A percentile compares a stretch with the other conserved stretches of the same genome.
These are phyloP conservation scores for Ctenomys sociabilis DNA, from an alignment of 2,113 vertebrate genomes.

Conservation along the genomic window DNA sequence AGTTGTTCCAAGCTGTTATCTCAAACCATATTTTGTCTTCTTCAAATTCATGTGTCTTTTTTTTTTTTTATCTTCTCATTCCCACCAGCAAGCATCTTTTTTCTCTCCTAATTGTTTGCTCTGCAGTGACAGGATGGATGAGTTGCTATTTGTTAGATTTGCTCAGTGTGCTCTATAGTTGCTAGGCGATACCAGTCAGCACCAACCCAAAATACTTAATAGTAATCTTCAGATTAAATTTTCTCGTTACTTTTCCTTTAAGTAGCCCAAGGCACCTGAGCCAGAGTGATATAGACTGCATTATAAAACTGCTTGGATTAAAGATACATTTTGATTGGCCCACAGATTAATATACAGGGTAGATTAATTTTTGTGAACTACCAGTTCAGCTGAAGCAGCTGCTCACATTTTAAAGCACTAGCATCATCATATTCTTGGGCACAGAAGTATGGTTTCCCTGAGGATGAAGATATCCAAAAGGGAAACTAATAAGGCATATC, in stretches of 20 bases:
- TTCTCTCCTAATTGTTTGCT: slow-evolving; percentile 80
- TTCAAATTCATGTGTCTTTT: slow-evolving; percentile 75
- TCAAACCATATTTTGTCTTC: slow-evolving; percentile 62
- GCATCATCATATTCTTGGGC: slow-evolving; percentile 78
- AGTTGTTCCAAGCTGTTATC: slow-evolving; percentile 49
- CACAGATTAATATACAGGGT: slow-evolving; percentile 79
- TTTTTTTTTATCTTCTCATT: slow-evolving; percentile 70
- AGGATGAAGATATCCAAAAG: slow-evolving; percentile 74
- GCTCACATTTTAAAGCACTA: slow-evolving; percentile 79
- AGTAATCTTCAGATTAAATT: slow-evolving; percentile 84
- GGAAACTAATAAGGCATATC: slow-evolving; percentile 76
- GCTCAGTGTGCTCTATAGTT: slow-evolving; percentile 66
- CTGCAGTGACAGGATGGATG: slow-evolving; percentile 72
- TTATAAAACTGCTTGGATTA: slow-evolving; percentile 82
- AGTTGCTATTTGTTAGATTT: slow-evolving; percentile 78
- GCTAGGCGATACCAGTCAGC: slow-evolving; percentile 76
- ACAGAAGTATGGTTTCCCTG: slow-evolving; percentile 68
- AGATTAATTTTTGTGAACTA: slow-evolving; percentile 82
- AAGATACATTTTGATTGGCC: slow-evolving; percentile 81
- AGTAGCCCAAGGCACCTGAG: slow-evolving; percentile 77
- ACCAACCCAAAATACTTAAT: slow-evolving; percentile 80
- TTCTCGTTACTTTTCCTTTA: slow-evolving; percentile 83
- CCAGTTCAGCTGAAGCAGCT: slow-evolving; percentile 78
- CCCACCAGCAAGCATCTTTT: slow-evolving; percentile 70
- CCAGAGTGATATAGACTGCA: slow-evolving; percentile 75